phyloP scores from a whole-genome alignment of 2,797 vertebrate species.

The Tarsius wallacei region DNA sequence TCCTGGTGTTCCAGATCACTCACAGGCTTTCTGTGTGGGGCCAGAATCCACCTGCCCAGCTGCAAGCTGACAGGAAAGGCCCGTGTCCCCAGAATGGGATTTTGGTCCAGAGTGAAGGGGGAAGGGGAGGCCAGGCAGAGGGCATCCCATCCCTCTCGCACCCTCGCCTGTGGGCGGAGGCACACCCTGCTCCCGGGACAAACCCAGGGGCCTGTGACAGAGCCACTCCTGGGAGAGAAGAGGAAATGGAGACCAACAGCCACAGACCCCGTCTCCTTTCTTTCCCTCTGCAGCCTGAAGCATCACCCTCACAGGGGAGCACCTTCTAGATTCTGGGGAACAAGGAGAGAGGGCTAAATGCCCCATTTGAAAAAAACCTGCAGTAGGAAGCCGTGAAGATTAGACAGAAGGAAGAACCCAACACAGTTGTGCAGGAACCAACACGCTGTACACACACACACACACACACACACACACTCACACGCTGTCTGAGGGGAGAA shows the following conservation, averaged over 20 bases:
- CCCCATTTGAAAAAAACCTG: background rate
- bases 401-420: background rate
- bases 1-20: background rate
- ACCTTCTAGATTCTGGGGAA: conserved; percentile 15
- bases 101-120: background rate
- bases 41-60: background rate
- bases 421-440: background rate
- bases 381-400: background rate
- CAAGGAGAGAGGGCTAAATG: background rate
- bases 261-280: background rate
- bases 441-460: background rate
- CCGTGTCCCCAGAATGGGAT: background rate
- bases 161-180: background rate
- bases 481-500: background rate
- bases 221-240: background rate
- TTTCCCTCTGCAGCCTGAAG: background rate
- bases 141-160: background rate
- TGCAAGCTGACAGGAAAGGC: background rate
- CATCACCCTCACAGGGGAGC: background rate
- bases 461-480: background rate
- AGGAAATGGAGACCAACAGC: background rate
- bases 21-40: background rate
- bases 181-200: background rate
- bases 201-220: background rate
- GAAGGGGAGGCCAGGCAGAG: background rate